Conservation (phyloP, 2,113 vertebrate species). For the Eulemur macaco region DNA sequence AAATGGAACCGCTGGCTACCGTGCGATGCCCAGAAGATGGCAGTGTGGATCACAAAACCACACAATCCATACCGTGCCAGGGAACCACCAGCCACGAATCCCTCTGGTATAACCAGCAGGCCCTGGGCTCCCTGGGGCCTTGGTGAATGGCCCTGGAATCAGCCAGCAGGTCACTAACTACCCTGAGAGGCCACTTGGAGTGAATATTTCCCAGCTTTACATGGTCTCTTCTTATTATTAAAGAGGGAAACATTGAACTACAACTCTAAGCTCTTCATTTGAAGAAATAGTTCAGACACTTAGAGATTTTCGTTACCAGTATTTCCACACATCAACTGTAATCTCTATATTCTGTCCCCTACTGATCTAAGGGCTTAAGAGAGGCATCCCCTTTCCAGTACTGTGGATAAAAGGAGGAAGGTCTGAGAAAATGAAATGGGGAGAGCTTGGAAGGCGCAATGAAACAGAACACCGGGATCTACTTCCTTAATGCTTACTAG, state of each 20-base stretch:
- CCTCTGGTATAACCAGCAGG: background rate
- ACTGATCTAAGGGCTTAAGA: background rate
- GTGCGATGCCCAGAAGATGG: conserved; percentile 66
- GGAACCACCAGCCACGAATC: background rate
- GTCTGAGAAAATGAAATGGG: background rate
- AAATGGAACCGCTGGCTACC: background rate
- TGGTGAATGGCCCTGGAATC: background rate
- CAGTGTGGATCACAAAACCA: conserved; percentile 64
- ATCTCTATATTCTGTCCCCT: background rate
- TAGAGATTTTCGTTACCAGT: background rate
- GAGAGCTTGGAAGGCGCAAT: background rate
- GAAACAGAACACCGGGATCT: background rate
- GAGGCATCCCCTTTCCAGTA: background rate
- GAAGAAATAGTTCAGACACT: background rate
- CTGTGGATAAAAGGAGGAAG: background rate
- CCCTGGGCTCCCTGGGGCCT: background rate
- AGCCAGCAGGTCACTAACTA: background rate
- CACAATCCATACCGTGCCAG: accelerated
- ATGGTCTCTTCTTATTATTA: background rate
- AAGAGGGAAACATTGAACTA: background rate
- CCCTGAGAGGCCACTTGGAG: background rate
- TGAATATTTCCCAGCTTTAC: background rate
- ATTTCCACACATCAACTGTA: background rate
- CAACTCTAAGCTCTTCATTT: background rate
- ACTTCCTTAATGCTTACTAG: background rate